phyloP scores from a whole-genome alignment of 2,113 vertebrate genomes.

The Gorsachius goisagi region DNA sequence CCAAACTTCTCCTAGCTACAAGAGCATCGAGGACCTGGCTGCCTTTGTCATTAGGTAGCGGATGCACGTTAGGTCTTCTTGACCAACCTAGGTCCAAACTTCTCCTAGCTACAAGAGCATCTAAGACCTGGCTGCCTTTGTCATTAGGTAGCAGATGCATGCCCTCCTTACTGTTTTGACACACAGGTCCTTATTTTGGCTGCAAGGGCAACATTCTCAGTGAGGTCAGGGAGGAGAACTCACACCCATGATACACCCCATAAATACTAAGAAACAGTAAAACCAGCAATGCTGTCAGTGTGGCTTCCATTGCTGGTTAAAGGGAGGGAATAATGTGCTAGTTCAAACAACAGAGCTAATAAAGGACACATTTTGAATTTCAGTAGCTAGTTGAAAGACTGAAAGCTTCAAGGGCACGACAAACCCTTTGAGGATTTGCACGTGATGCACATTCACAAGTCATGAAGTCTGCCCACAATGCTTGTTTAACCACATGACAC shows the following conservation, averaged over 20 bases:
- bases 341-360: slow-evolving; percentile 25
- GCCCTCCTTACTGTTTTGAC: neutral
- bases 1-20: neutral
- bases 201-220: neutral
- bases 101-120: neutral
- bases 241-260: neutral
- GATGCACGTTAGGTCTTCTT: too few species aligned
- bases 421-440: neutral
- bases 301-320: neutral
- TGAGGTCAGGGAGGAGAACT: neutral
- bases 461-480: neutral
- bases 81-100: neutral
- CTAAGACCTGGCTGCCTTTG: neutral
- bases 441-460: neutral
- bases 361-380: slow-evolving; percentile 21
- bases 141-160: neutral
- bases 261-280: neutral
- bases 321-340: neutral
- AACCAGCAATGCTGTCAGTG: neutral
- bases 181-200: neutral
- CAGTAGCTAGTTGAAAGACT: neutral
- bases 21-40: neutral
- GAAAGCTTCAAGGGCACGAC: neutral
- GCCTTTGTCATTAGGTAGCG: neutral
- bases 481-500: slow-evolving; percentile 15